Conservation (phyloP, 2,888 invertebrate genomes). For the Tachina grossa region DNA sequence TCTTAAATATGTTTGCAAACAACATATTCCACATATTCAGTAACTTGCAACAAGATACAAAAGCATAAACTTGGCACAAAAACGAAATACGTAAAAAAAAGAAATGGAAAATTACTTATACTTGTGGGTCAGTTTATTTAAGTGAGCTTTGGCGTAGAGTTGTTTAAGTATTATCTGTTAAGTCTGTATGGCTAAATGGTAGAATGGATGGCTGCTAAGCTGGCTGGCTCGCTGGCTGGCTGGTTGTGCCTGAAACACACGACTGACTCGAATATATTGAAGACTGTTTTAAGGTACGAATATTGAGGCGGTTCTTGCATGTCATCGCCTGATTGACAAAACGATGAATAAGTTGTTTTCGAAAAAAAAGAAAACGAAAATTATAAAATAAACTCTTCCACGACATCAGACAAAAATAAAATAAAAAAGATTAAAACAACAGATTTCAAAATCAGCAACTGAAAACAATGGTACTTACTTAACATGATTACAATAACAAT, state of each 20-base stretch:
- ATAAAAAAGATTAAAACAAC: slow-evolving; percentile 25
- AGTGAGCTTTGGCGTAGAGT: slow-evolving; percentile 13
- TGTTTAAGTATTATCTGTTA: slow-evolving; percentile 51
- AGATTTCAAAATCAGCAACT: slow-evolving; percentile 48
- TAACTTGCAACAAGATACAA: slow-evolving; percentile 45
- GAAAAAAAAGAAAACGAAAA: slow-evolving; percentile 40
- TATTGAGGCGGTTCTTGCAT: slow-evolving; percentile 78
- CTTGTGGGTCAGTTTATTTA: slow-evolving; percentile 55
- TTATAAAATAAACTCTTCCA: slow-evolving; percentile 30
- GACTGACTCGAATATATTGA: slow-evolving; percentile 40
- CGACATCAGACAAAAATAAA: slow-evolving; percentile 28
- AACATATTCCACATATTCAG: slow-evolving; percentile 65
- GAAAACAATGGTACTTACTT: slow-evolving; percentile 62
- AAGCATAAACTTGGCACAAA: slow-evolving; percentile 26
- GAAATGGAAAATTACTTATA: slow-evolving; percentile 39
- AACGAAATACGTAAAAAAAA: slow-evolving; percentile 14
- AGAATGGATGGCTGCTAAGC: no score
- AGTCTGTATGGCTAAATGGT: slow-evolving; percentile 38
- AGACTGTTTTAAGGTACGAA: slow-evolving; percentile 67
- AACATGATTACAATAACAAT: slow-evolving; percentile 68
- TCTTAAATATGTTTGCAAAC: slow-evolving; percentile 67
- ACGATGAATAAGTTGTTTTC: slow-evolving; percentile 76
- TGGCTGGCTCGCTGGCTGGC: slow-evolving; percentile 18
- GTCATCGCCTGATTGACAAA: slow-evolving; percentile 80
- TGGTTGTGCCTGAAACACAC: slow-evolving; percentile 38